These are phyloP conservation scores for Tenebrio molitor DNA, from an alignment of 1,140 invertebrate genomes.

Conservation along the genomic window DNA sequence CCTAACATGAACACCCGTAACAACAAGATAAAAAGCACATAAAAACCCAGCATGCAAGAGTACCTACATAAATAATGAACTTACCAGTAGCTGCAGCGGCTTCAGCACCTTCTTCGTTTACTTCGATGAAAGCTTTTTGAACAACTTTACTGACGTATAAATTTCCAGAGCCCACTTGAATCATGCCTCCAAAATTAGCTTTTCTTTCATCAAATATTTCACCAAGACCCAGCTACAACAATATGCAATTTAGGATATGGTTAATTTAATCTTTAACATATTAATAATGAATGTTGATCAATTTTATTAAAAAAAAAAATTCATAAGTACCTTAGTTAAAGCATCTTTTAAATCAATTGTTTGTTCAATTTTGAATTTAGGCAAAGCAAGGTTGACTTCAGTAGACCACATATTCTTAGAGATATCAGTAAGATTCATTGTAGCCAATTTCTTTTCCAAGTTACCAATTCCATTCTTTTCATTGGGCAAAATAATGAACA, in stretches of 20 bases:
- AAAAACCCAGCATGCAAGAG: no score
- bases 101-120: conserved; percentile 83
- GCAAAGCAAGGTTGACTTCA: conserved; percentile 68
- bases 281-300: neutral
- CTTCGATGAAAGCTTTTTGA: conserved; percentile 81
- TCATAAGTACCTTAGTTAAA: conserved; percentile 69
- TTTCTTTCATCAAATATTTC: conserved; percentile 69
- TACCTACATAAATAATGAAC: conserved; percentile 37
- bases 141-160: conserved; percentile 72
- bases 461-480: conserved; percentile 68
- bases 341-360: conserved; percentile 71
- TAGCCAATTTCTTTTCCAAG: conserved; percentile 61
- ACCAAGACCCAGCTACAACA: conserved; percentile 71
- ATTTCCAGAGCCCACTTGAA: conserved; percentile 64
- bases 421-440: conserved; percentile 57
- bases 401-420: conserved; percentile 52
- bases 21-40: no score
- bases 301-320: conserved; percentile 9
- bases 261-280: neutral
- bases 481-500: conserved; percentile 77
- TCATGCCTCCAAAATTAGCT: conserved; percentile 69
- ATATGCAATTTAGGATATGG: neutral
- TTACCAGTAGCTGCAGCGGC: conserved; percentile 78
- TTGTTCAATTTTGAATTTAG: conserved; percentile 81
- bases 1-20: no score